Evolutionary conservation across 2,797 vertebrate genomes (phyloP).

Genomic region (Pangasius macronema): DNA sequence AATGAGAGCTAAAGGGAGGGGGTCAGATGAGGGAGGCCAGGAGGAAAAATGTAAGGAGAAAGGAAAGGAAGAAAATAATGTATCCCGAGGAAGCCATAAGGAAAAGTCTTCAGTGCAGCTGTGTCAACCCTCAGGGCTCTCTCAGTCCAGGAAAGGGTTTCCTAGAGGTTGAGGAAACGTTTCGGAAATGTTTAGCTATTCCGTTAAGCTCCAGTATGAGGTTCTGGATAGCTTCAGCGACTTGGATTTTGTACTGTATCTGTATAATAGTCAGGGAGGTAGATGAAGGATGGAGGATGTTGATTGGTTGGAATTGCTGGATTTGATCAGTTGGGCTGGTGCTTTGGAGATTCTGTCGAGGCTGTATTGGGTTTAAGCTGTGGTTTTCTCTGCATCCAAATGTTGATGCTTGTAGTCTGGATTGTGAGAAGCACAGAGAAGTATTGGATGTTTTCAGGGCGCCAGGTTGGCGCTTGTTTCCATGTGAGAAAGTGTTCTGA

Average conservation of each 20-base stretch:
- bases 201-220: not conserved
- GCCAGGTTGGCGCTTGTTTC: conserved; percentile 15
- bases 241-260: not conserved
- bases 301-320: conserved; percentile 8
- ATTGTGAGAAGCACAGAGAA: conserved; percentile 2
- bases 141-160: not conserved
- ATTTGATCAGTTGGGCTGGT: conserved; percentile 1
- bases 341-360: not conserved
- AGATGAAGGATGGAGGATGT: not conserved
- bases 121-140: conserved; percentile 50
- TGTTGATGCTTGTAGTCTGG: not conserved
- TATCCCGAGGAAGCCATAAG: conserved; percentile 34
- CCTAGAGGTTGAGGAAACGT: conserved; percentile 1
- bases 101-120: conserved; percentile 62
- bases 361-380: conserved; percentile 6
- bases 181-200: conserved; percentile 9
- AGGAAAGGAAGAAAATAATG: conserved; percentile 38
- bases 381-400: conserved; percentile 15
- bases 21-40: not conserved
- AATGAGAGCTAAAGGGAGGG: conserved; percentile 23
- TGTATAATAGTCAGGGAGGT: not conserved
- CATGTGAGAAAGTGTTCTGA: not conserved
- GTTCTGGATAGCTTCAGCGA: not conserved
- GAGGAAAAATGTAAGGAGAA: conserved; percentile 3
- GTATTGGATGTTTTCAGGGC: not conserved